Percentiles rank a stretch among this genome's conserved stretches.
Evolutionary conservation across 2,888 invertebrate species (phyloP).

Genomic region (Mantis religiosa): DNA sequence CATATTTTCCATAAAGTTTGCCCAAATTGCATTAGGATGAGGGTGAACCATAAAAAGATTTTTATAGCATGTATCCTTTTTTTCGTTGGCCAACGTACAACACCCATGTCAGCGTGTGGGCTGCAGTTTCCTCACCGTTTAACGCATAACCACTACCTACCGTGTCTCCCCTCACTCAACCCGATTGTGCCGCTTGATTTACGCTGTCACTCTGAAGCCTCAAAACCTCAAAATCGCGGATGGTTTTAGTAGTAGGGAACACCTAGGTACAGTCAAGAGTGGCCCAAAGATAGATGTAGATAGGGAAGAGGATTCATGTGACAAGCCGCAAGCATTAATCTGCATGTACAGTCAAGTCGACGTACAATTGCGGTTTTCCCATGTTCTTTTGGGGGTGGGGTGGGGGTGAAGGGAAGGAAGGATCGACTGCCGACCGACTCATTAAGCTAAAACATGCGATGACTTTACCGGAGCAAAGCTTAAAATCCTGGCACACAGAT

Average conservation of each 20-base stretch:
- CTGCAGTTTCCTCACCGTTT: neutral
- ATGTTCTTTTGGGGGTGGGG: neutral
- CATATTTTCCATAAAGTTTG: no score
- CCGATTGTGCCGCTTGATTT: neutral
- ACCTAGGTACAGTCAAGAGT: neutral
- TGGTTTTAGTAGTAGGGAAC: neutral
- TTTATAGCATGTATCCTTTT: neutral
- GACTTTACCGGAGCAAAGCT: neutral
- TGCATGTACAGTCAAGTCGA: neutral
- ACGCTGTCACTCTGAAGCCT: neutral
- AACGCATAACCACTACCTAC: neutral
- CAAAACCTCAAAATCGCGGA: neutral
- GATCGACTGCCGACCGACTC: neutral
- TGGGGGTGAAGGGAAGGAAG: neutral
- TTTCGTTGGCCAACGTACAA: neutral
- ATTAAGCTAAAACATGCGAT: neutral
- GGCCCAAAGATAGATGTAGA: neutral
- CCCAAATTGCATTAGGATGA: no score
- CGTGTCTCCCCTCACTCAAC: neutral
- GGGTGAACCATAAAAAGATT: no score
- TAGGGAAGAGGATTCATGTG: neutral
- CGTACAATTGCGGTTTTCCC: neutral
- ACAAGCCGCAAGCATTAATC: constrained; percentile 6
- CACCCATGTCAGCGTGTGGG: neutral
- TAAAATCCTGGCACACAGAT: neutral